Percentiles rank a stretch among this genome's conserved stretches.
These are phyloP conservation scores for Diploptera punctata DNA, from an alignment of 2,888 invertebrate species.

Conservation along the genomic window DNA sequence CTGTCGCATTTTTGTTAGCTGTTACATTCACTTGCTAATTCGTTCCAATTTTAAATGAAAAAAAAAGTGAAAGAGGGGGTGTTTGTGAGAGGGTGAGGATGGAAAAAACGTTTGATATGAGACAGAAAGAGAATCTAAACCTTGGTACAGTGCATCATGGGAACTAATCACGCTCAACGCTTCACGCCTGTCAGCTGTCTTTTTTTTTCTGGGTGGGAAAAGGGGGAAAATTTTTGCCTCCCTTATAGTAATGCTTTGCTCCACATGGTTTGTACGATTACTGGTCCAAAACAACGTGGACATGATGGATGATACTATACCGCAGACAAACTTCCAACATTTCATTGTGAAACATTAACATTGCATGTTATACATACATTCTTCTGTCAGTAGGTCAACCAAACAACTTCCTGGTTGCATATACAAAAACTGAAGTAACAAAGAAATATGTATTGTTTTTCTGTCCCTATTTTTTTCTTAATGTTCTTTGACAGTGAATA, in stretches of 20 bases:
- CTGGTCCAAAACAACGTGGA: constrained; percentile 1
- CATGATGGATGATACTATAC: constrained; percentile 11
- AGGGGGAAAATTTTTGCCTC: constrained; percentile 5
- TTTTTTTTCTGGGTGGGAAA: neutral
- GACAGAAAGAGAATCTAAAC: constrained; percentile 22
- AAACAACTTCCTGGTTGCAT: no score
- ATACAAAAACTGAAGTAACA: no score
- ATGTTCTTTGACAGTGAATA: no score
- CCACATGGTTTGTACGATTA: constrained; percentile 29
- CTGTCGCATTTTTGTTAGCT: constrained; percentile 24
- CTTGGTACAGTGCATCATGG: constrained; percentile 25
- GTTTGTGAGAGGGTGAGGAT: neutral
- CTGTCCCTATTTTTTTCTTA: no score
- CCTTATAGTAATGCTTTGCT: neutral
- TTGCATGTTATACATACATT: no score
- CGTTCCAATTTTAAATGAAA: constrained; percentile 32
- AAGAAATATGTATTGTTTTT: no score
- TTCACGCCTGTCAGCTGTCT: constrained; percentile 29
- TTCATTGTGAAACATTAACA: neutral
- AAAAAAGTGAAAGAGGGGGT: constrained; percentile 26
- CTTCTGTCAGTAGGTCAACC: no score
- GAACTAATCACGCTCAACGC: constrained; percentile 27
- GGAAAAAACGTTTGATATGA: constrained; percentile 17
- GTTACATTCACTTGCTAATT: constrained; percentile 30
- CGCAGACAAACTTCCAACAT: neutral